Percentiles rank a stretch among this genome's conserved stretches.
Conservation (phyloP, 2,888 invertebrate genomes). For the Proisotoma minuta region DNA sequence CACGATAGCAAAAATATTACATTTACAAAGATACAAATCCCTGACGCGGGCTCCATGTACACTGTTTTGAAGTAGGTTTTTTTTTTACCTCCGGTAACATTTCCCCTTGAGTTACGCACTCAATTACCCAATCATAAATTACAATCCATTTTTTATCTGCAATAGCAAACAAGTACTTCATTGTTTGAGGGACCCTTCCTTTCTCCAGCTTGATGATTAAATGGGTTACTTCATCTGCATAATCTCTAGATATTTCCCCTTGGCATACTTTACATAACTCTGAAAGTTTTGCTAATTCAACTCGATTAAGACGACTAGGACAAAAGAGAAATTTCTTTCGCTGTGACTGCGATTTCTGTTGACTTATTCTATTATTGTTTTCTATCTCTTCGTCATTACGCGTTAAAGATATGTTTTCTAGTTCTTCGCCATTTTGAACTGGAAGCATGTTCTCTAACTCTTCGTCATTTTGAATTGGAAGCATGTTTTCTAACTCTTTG, state of each 20-base stretch:
- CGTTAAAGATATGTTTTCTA: no score
- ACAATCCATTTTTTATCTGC: constrained; percentile 45
- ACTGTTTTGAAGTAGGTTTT: no score
- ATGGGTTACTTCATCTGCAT: constrained; percentile 37
- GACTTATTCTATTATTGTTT: no score
- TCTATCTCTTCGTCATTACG: not conserved
- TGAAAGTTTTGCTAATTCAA: constrained; percentile 22
- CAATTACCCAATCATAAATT: constrained; percentile 40
- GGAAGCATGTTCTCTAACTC: no score
- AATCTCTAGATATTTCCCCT: constrained; percentile 28
- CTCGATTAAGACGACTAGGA: constrained; percentile 31
- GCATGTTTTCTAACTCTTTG: no score
- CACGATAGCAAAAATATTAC: not conserved
- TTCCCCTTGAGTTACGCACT: constrained; percentile 27
- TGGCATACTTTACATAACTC: constrained; percentile 29
- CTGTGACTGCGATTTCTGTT: no score
- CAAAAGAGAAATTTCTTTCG: constrained; percentile 28
- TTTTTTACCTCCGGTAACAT: constrained; percentile 34
- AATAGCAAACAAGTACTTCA: constrained; percentile 45
- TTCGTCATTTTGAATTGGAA: no score
- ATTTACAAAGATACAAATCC: not conserved
- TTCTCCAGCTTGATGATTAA: constrained; percentile 33
- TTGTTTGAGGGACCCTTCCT: constrained; percentile 38
- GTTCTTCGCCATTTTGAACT: no score
- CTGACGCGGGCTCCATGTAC: not conserved